Evolutionary conservation across 2,888 invertebrate genomes (phyloP).

Genomic region (Diarsia brunnea): DNA sequence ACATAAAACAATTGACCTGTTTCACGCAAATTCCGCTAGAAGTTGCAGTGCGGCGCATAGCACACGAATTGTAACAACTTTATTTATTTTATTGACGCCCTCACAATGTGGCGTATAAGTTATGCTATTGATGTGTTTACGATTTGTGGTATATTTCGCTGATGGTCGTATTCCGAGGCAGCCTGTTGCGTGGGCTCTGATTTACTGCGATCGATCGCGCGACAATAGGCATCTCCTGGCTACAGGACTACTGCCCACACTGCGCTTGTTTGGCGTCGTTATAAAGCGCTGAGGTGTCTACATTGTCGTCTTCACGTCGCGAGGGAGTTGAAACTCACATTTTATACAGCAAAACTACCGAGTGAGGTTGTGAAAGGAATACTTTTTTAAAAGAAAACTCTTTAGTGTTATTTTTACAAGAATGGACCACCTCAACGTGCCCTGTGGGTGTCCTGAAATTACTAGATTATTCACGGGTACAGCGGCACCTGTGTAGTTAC

Average conservation of each 20-base stretch:
- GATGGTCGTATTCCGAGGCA: conserved; percentile 70
- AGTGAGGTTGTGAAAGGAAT: conserved; percentile 34
- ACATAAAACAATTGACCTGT: conserved; percentile 41
- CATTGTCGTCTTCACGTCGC: conserved; percentile 47
- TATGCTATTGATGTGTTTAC: conserved; percentile 76
- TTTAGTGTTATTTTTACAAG: conserved; percentile 37
- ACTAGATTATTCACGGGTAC: conserved; percentile 53
- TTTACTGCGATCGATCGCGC: conserved; percentile 76
- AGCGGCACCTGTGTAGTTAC: conserved; percentile 45
- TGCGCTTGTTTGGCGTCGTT: conserved; percentile 47
- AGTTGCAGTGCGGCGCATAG: conserved; percentile 44
- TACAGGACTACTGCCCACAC: conserved; percentile 64
- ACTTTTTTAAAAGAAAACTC: conserved; percentile 49
- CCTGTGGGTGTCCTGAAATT: conserved; percentile 57
- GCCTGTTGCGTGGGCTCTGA: conserved; percentile 84
- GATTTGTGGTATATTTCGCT: conserved; percentile 67
- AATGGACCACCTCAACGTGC: conserved; percentile 42
- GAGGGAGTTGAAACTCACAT: conserved; percentile 30
- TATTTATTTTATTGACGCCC: conserved; percentile 83
- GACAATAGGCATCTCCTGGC: conserved; percentile 68
- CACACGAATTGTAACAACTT: conserved; percentile 64
- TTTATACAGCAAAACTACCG: conserved; percentile 46
- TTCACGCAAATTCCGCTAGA: conserved; percentile 56
- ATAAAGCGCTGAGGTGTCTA: conserved; percentile 60
- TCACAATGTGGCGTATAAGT: conserved; percentile 74